Conservation (phyloP, 2,888 invertebrate species). For the Aspidiotus destructor region DNA sequence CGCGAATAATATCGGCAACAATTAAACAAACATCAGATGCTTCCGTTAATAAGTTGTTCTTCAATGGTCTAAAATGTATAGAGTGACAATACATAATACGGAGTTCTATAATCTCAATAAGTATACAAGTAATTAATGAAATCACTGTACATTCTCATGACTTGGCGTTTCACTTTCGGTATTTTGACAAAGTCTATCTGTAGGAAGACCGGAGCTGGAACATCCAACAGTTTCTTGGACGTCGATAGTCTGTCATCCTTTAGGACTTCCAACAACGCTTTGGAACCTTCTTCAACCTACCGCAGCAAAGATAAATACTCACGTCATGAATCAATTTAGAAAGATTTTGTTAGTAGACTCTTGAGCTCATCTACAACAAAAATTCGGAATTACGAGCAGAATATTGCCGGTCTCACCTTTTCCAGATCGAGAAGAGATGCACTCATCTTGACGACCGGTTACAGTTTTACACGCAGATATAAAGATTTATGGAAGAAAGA, state of each 20-base stretch:
- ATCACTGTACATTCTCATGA: constrained; percentile 31
- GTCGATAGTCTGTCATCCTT: constrained; percentile 41
- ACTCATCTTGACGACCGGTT: no score
- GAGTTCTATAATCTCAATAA: background rate
- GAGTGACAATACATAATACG: background rate
- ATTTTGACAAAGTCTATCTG: constrained; percentile 57
- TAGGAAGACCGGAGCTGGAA: constrained; percentile 48
- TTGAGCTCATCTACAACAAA: no score
- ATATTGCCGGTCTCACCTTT: no score
- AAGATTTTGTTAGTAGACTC: no score
- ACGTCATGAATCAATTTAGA: no score
- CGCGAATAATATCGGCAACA: constrained; percentile 64
- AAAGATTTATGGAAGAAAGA: no score
- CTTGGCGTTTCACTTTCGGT: constrained; percentile 43
- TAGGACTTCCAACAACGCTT: constrained; percentile 41
- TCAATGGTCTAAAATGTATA: constrained; percentile 40
- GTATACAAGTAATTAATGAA: background rate
- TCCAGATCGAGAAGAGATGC: no score
- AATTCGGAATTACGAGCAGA: no score
- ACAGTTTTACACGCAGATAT: no score
- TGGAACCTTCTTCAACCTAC: constrained; percentile 40
- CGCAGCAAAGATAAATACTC: no score
- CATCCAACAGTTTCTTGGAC: constrained; percentile 47
- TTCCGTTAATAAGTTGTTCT: constrained; percentile 53
- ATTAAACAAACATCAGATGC: constrained; percentile 65